A percentile compares a stretch with the other conserved stretches of the same genome.
These are phyloP conservation scores for Tryphoninae sp. DNA, from an alignment of 2,888 invertebrate genomes.

Conservation along the genomic window DNA sequence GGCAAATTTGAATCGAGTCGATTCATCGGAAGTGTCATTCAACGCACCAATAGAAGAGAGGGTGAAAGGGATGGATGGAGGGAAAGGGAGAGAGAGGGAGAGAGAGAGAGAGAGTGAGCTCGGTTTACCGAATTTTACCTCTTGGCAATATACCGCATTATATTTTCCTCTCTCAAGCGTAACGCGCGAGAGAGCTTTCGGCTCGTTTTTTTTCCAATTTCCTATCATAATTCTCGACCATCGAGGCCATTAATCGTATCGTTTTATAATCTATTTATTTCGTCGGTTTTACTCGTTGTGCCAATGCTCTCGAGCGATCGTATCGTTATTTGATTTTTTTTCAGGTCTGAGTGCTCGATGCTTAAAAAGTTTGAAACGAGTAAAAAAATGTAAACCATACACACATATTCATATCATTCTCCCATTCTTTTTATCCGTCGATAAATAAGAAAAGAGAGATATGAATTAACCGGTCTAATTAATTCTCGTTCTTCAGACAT, in stretches of 20 bases:
- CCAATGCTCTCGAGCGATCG: conserved; percentile 5
- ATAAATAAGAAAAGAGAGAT: not conserved
- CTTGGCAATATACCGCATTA: conserved; percentile 7
- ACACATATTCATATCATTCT: not conserved
- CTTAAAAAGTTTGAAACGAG: not conserved
- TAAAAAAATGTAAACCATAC: not conserved
- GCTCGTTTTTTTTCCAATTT: not conserved
- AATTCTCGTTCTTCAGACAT: too few relatives aligned
- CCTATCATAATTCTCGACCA: conserved; percentile 31
- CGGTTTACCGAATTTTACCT: conserved; percentile 1
- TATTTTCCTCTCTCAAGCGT: conserved; percentile 10
- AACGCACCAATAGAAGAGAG: conserved; percentile 26
- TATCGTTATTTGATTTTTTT: conserved; percentile 12
- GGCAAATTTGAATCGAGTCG: conserved; percentile 44
- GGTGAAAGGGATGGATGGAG: not conserved
- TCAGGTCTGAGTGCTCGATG: not conserved
- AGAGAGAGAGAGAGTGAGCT: not conserved
- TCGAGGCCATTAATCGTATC: conserved; percentile 46
- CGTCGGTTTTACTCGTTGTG: conserved; percentile 17
- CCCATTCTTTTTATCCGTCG: not conserved
- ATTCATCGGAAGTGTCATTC: conserved; percentile 35
- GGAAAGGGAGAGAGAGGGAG: too few relatives aligned
- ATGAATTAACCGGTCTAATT: too few relatives aligned
- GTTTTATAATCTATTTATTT: conserved; percentile 32
- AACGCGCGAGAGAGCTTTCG: not conserved